These are phyloP conservation scores for Polypterus bichir DNA, from an alignment of 2,113 vertebrate species.

Conservation along the genomic window DNA sequence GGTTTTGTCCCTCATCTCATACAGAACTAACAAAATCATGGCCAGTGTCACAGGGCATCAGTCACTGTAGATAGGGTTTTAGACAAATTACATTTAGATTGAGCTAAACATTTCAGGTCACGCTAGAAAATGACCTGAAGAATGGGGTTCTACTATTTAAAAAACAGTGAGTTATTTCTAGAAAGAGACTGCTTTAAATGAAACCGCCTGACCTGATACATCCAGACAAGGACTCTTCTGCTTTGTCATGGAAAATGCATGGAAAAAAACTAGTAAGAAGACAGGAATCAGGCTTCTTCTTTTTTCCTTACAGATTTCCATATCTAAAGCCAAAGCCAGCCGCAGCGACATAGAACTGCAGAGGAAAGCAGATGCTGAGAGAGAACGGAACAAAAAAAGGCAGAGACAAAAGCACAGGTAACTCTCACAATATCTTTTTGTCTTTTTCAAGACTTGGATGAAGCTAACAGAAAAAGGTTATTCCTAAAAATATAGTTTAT, in stretches of 20 bases:
- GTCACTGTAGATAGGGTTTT: not conserved
- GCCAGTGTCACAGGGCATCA: not conserved
- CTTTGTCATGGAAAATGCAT: too few species aligned
- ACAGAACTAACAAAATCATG: not conserved
- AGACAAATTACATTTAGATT: not conserved
- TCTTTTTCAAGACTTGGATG: too few species aligned
- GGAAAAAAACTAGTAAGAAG: too few species aligned
- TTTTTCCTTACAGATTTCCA: not conserved
- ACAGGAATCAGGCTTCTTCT: not conserved
- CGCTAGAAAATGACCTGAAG: not conserved
- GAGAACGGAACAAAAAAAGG: not conserved
- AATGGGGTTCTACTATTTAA: not conserved
- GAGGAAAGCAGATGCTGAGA: conserved; percentile 5
- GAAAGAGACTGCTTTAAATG: too few species aligned
- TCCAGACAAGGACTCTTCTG: too few species aligned
- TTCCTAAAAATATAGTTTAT: too few species aligned
- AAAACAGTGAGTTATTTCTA: not conserved
- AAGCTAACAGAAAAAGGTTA: too few species aligned
- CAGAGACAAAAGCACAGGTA: conserved; percentile 4
- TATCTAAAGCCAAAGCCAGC: not conserved
- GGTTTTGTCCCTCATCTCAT: not conserved
- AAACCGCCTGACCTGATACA: too few species aligned
- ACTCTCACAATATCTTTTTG: not conserved
- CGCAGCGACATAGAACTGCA: not conserved
- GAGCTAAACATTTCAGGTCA: not conserved